A percentile compares a stretch with the other conserved stretches of the same genome.
Conservation (phyloP, 2,888 invertebrate species). For the Cotesia congregata region DNA sequence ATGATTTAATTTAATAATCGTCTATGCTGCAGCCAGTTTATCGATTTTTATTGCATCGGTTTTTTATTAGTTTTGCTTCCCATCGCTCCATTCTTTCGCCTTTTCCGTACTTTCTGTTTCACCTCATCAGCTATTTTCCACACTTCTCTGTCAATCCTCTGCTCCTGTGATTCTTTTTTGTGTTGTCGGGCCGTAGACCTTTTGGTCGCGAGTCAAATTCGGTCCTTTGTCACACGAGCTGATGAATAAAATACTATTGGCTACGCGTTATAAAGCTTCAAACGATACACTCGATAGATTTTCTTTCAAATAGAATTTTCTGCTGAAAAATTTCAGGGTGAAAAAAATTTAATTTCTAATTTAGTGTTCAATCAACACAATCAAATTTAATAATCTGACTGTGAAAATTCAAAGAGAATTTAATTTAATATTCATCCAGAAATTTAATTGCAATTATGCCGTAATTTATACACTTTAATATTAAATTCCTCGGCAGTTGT, state of each 20-base stretch:
- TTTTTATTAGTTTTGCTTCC: constrained; percentile 20
- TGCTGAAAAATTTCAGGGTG: too few relatives aligned
- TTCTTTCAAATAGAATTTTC: not conserved
- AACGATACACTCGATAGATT: not conserved
- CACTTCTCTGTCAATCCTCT: not conserved
- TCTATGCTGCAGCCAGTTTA: not conserved
- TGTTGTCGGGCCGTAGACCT: not conserved
- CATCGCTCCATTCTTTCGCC: constrained; percentile 7
- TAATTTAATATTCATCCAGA: too few relatives aligned
- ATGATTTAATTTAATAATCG: not conserved
- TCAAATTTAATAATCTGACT: too few relatives aligned
- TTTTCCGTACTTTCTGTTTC: not conserved
- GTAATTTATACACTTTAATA: too few relatives aligned
- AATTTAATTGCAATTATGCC: too few relatives aligned
- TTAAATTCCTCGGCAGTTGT: too few relatives aligned
- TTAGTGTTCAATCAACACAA: too few relatives aligned
- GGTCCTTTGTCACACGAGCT: constrained; percentile 19
- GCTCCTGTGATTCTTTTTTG: constrained; percentile 8
- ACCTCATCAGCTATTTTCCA: constrained; percentile 11
- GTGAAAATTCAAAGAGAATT: too few relatives aligned
- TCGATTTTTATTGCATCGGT: not conserved
- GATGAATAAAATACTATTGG: constrained; percentile 38
- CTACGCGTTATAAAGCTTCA: constrained; percentile 29
- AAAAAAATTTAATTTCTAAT: too few relatives aligned
- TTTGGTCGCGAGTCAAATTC: constrained; percentile 35